phyloP scores from a whole-genome alignment of 2,888 invertebrate genomes.

The Onthophagus sagittarius region DNA sequence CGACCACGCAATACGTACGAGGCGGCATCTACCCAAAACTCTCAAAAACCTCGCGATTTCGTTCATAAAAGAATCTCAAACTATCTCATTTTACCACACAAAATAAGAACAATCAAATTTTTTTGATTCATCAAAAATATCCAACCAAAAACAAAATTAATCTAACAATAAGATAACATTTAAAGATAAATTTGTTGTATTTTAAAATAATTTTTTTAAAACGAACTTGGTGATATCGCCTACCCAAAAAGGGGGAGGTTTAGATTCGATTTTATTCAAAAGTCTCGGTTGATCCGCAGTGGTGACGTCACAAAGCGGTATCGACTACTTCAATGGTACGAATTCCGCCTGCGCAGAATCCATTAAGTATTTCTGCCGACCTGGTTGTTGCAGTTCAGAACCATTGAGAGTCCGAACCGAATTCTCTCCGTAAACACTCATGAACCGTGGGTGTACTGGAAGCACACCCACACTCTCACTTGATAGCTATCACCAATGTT shows the following conservation, averaged over 20 bases:
- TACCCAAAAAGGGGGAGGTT: background rate
- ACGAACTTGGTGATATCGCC: no score
- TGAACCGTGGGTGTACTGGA: background rate
- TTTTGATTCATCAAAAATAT: no score
- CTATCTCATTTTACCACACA: no score
- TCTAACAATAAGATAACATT: no score
- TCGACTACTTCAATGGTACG: conserved; percentile 23
- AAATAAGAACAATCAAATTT: no score
- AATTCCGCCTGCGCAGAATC: conserved; percentile 24
- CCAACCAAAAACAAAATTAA: no score
- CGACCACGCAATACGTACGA: background rate
- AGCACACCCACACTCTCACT: background rate
- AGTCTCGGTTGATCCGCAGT: conserved; percentile 29
- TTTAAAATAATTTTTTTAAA: no score
- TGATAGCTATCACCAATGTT: background rate
- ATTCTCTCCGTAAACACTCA: background rate
- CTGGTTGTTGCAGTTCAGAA: background rate
- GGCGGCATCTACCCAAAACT: background rate
- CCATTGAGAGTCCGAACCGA: conserved; percentile 1
- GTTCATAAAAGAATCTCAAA: no score
- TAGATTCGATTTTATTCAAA: conserved; percentile 2
- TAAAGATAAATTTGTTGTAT: no score
- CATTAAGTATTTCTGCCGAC: conserved; percentile 18
- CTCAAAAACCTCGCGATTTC: background rate
- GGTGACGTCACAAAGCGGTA: conserved; percentile 30